Evolutionary conservation across 2,797 vertebrate species (phyloP).

Genomic region (Rhinophrynus dorsalis): DNA sequence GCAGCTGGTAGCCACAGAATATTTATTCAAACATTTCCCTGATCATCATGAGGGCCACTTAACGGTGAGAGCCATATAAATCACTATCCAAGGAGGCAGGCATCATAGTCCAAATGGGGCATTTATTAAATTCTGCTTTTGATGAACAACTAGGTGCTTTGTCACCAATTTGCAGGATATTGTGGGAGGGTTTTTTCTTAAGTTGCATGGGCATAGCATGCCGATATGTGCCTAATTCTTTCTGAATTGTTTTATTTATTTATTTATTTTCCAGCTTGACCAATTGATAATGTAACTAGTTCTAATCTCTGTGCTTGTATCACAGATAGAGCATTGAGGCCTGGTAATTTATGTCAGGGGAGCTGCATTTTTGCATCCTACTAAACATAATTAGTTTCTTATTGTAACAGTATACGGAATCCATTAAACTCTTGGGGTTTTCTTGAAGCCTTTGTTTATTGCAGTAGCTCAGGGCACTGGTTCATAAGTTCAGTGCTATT

Average conservation of each 20-base stretch:
- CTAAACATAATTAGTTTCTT: conserved; percentile 29
- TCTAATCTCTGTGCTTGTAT: conserved; percentile 17
- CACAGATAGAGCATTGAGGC: not conserved
- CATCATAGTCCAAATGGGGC: conserved; percentile 32
- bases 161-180: conserved; percentile 48
- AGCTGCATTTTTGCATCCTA: conserved; percentile 23
- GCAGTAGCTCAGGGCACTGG: no score
- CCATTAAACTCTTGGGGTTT: no score
- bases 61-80: conserved; percentile 77
- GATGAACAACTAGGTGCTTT: conserved; percentile 54
- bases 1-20: conserved; percentile 96
- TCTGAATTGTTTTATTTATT: conserved; percentile 44
- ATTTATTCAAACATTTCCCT: conserved; percentile 97
- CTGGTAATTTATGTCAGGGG: conserved; percentile 6
- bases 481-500: no score
- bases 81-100: conserved; percentile 37
- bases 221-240: conserved; percentile 49
- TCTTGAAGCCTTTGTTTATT: no score
- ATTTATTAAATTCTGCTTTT: conserved; percentile 52
- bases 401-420: conserved; percentile 8
- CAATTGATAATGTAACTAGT: conserved; percentile 50
- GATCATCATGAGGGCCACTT: conserved; percentile 97
- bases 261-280: conserved; percentile 51
- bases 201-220: conserved; percentile 39
- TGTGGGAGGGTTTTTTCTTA: conserved; percentile 58